phyloP scores from a whole-genome alignment of 2,113 vertebrate genomes.

The Apodemus speciosus region DNA sequence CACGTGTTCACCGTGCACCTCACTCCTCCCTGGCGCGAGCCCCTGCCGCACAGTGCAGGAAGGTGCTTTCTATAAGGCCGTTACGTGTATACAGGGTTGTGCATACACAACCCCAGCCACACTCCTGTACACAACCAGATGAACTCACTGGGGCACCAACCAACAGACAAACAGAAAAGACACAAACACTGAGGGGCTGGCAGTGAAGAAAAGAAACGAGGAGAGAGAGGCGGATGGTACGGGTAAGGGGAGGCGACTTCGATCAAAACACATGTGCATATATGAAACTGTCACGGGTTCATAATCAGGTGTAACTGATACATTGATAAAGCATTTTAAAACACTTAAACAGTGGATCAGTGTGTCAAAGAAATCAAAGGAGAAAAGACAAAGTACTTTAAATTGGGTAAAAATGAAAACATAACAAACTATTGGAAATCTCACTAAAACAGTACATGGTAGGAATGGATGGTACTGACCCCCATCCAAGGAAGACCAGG shows the following conservation, averaged over 20 bases:
- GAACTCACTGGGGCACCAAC: neutral
- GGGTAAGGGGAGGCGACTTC: neutral
- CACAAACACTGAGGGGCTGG: neutral
- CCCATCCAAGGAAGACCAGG: neutral
- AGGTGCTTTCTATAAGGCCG: neutral
- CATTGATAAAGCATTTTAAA: neutral
- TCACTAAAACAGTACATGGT: neutral
- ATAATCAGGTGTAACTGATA: neutral
- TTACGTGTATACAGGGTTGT: neutral
- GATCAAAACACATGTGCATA: neutral
- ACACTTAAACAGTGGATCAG: neutral
- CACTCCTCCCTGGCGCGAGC: too few relatives aligned
- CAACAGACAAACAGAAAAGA: neutral
- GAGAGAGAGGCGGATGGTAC: fast-evolving
- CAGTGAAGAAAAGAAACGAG: neutral
- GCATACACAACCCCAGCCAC: neutral
- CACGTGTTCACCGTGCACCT: neutral
- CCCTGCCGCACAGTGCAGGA: neutral
- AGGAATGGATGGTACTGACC: neutral
- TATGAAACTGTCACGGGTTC: neutral
- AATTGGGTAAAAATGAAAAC: neutral
- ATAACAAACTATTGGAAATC: neutral
- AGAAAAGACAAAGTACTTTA: neutral
- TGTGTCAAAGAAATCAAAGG: neutral
- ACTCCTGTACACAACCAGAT: neutral